Base-by-base conservation (phyloP, 1,140 invertebrate genomes). In the Halesus radiatus region DNA sequence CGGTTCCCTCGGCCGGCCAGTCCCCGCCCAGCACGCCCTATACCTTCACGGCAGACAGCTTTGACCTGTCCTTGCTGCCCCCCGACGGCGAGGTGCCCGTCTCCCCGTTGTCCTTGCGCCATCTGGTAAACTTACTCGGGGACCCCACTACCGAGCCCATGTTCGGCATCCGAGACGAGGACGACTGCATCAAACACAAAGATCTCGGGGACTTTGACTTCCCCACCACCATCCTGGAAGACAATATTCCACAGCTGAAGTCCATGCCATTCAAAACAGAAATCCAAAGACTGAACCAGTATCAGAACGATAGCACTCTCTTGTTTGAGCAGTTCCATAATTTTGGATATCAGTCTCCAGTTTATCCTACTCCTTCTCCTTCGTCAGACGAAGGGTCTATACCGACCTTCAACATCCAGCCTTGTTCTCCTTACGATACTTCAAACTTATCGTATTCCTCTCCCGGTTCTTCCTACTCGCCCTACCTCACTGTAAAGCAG, bases 11-110 rank as follows among this genome's bases (percentile, higher is more conserved):
- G 80, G 92, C 93, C 84, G 92, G 93, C 87, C 93, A 92, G 85
- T 94, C 93, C 86, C 91, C 93, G 76, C 93, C 94, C 53, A 92
- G 92, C 84, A 91, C 92, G 84, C 92, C 92, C 87, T 93, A 89
- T 81, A 89, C 90, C 60, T 93, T 93, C 84, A 92, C 93, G 81
- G 90, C 91, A n/a, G 92, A 93, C 77, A 90, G 88, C 80, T 95
- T 95, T 85, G 94, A 95, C 86, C 85, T 95, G 84, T 96, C 95
- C 45, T 90, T 96, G 29, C 89, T 96, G 81, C 93, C 94, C 80
- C 90, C 91, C 84, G 90, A 91, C 81, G 87, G 88, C 83, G 89
- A 92, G 81, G 89, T 91, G 45, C 90, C 92, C 80, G 84, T 91
- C 81, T 90, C 92, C 81, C 87, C 93, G 84, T 87, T 91, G 85